Conservation (phyloP, 1,140 invertebrate genomes). For the Euglossa dilemma region DNA sequence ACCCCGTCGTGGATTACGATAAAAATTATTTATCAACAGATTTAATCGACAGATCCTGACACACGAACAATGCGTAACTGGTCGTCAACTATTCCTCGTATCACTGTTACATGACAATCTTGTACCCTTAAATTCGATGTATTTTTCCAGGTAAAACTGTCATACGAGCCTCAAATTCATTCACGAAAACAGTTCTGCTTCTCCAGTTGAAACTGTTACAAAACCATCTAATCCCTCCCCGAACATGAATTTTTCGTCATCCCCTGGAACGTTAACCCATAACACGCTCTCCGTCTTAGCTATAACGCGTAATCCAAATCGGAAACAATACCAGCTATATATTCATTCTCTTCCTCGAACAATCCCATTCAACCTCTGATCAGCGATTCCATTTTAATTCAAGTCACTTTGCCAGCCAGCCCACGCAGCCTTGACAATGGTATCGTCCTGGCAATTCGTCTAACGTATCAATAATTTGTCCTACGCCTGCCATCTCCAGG, state of each 20-base stretch:
- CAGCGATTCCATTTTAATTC: conserved; percentile 31
- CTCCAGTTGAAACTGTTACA: too few species aligned
- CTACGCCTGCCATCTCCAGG: too few species aligned
- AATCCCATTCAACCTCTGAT: conserved; percentile 13
- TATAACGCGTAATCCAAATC: not conserved
- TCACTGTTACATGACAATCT: too few species aligned
- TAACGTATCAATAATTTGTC: conserved; percentile 39
- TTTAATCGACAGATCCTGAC: too few species aligned
- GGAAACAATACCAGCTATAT: conserved; percentile 15
- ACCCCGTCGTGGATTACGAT: too few species aligned
- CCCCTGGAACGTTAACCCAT: not conserved
- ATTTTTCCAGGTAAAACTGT: too few species aligned
- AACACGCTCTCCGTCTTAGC: not conserved
- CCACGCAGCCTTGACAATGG: not conserved
- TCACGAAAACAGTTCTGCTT: too few species aligned
- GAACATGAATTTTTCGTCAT: not conserved
- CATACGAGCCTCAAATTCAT: too few species aligned
- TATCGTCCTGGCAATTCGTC: not conserved
- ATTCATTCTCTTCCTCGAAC: not conserved
- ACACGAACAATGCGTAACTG: too few species aligned
- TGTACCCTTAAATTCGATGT: too few species aligned
- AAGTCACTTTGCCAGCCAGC: not conserved
- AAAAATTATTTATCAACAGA: too few species aligned
- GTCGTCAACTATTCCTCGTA: too few species aligned
- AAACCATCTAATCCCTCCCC: not conserved